Conservation (phyloP, 2,797 vertebrate genomes). For the Tangara arthus region DNA sequence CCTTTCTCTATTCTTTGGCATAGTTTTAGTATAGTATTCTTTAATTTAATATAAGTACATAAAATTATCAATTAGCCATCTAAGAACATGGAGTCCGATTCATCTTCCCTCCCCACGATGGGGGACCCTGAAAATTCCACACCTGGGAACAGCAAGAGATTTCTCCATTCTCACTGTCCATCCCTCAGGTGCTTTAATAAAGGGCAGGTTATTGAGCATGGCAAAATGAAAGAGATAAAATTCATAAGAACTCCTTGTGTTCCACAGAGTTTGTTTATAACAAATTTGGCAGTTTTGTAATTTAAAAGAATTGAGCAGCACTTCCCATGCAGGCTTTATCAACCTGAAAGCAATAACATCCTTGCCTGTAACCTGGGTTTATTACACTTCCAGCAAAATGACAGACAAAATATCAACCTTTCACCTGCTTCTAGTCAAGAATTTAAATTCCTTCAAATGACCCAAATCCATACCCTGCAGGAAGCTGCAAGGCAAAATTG, state of each 20-base stretch:
- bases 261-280: neutral
- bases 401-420: neutral
- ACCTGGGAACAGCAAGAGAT: neutral
- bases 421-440: neutral
- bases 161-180: neutral
- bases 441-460: neutral
- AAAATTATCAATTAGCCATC: too few relatives aligned
- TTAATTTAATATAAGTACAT: too few relatives aligned
- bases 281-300: neutral
- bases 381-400: neutral
- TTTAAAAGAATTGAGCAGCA: neutral
- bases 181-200: constrained; percentile 40
- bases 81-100: too few relatives aligned
- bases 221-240: constrained; percentile 6
- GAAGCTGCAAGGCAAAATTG: neutral
- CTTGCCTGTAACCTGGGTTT: neutral
- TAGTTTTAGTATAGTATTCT: too few relatives aligned
- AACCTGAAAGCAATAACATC: neutral
- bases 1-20: too few relatives aligned
- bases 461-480: neutral
- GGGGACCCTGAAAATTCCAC: too few relatives aligned
- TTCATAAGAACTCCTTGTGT: neutral
- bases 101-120: too few relatives aligned
- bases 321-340: constrained; percentile 7
- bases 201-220: constrained; percentile 34